Evolutionary conservation across 2,113 vertebrate species (phyloP), one percentile per base, ranked within the genome.

Genomic region (Ramphastos sulfuratus): DNA sequence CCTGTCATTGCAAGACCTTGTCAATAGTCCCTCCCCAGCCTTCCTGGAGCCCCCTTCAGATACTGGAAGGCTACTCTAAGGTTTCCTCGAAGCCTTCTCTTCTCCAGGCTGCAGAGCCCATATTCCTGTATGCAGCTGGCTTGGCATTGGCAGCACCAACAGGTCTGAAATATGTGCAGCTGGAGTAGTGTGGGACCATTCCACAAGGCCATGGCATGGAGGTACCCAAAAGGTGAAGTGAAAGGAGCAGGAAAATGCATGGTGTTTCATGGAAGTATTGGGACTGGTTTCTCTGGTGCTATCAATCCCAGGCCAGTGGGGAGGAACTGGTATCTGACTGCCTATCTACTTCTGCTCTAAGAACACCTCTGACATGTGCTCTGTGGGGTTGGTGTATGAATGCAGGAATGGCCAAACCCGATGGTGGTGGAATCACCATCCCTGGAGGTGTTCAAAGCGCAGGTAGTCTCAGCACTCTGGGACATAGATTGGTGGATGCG

Each of bases 331-430:
- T 63, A 9, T 37, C 52, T 52, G 64, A 30, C 19, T 2, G 1
- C 5, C 12, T 24, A 12, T 6, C 15, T 30, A 50, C 3, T 59
- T 55, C 18, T 75, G 6, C 31, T 89, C 11, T 30, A 27, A 58
- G 92, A 86, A 10, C 10, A 3, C 2, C 18, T 42, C 28, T 25
- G 31, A 39, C 52, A 33, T 59, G 11, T 46, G n/a, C 16, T 0
- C 37, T 64, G 9, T 71, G 31, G 60, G 28, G 50, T 0, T 6
- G 25, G 31, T 12, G 44, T 16, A 60, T 37, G 42, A 66, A 71
- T 0, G 1, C 8, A 64, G 48, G 42, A 63, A 71, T 0, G 1
- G 8, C 27, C 60, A 80, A 37, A 70, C 4, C 3, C 12, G 13
- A 23, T 52, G 50, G 50, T 52, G 50, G 50, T 52, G 12, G 50